Evolutionary conservation across 1,140 invertebrate species (phyloP), one percentile per base, ranked within the genome.

Genomic region (Stegodyphus dumicola): DNA sequence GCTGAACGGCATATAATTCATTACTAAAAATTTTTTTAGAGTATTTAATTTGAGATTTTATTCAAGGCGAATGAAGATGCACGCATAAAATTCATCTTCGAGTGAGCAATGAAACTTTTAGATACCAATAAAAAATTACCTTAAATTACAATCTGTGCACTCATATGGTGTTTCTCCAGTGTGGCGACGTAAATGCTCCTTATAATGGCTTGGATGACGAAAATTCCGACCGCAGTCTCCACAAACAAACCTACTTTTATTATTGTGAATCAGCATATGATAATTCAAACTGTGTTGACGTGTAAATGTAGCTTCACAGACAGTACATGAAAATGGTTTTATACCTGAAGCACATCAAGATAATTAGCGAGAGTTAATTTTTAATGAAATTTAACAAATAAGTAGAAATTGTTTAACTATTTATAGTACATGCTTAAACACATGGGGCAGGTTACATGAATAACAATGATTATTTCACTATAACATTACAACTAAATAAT

Each of bases 231-330:
- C 92, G 89, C 93, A 94, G 88, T 93, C 93, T 11, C 90, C 89
- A 84, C 93, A 94, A 0, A 92, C 93, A 88, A 94, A 94, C 18
- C 93, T 90, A 10, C 93, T 94, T 88, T 93, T 92, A 90, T 94
- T 94, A 87, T 92, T 92, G 88, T 94, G 93, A 87, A 94, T 94
- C 64, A 94, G 88, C 92, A 93, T 93, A 88, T 94, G 93, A 88
- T 94, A 94, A 84, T 94, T 94, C 15, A 94, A 90, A 71, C 93
- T 93, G 88, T 94, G 93, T 79, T 94, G 92, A 53, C 93, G 89
- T 0, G 93, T 94, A 87, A 94, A 94, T 60, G 93, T 93, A 13
- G 92, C 91, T 76, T 91, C 90, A 88, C 93, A 94, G 71, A 93
- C 92, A 54, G 91, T 90, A 89, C 93, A 94, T 76, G 93, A 91